Conservation (phyloP, 1,140 invertebrate species). For the Drosophila navojoa region DNA sequence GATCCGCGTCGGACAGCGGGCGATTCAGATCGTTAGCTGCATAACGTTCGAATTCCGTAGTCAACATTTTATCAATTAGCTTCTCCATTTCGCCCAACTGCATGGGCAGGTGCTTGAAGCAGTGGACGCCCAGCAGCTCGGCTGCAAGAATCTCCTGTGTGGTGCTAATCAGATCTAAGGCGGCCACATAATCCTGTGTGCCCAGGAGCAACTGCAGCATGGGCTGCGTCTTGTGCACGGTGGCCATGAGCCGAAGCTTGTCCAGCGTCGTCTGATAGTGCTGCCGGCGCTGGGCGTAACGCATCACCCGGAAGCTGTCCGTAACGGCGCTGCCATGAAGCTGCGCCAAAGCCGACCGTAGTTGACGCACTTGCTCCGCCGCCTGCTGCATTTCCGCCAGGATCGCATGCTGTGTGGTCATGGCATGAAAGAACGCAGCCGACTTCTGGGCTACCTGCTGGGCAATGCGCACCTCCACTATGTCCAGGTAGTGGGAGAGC, state of each 20-base stretch:
- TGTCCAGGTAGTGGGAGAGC: slow-evolving; percentile 97
- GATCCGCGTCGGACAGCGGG: slow-evolving; percentile 86
- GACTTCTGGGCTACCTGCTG: slow-evolving; percentile 97
- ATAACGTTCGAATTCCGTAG: slow-evolving; percentile 96
- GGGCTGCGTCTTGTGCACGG: slow-evolving; percentile 98
- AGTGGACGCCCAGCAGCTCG: slow-evolving; percentile 95
- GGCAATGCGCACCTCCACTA: slow-evolving; percentile 97
- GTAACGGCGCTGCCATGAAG: slow-evolving; percentile 92
- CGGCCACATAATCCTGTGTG: slow-evolving; percentile 98
- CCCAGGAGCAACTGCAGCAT: slow-evolving; percentile 97
- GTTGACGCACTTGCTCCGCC: slow-evolving; percentile 90
- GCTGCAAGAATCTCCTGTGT: slow-evolving; percentile 97
- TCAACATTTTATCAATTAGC: slow-evolving; percentile 98
- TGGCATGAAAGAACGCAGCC: slow-evolving; percentile 97
- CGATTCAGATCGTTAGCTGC: slow-evolving; percentile 96
- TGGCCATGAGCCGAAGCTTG: slow-evolving; percentile 95
- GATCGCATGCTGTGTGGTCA: slow-evolving; percentile 97
- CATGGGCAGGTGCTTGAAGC: slow-evolving; percentile 97
- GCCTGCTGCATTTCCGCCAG: slow-evolving; percentile 95
- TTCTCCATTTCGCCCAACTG: slow-evolving; percentile 98
- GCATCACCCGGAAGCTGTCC: slow-evolving; percentile 91
- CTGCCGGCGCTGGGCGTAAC: slow-evolving; percentile 86
- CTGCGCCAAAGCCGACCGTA: slow-evolving; percentile 88
- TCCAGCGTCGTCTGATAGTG: slow-evolving; percentile 88
- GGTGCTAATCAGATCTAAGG: slow-evolving; percentile 96